Evolutionary conservation across 2,113 vertebrate genomes (phyloP).

Genomic region (Uria aalge): DNA sequence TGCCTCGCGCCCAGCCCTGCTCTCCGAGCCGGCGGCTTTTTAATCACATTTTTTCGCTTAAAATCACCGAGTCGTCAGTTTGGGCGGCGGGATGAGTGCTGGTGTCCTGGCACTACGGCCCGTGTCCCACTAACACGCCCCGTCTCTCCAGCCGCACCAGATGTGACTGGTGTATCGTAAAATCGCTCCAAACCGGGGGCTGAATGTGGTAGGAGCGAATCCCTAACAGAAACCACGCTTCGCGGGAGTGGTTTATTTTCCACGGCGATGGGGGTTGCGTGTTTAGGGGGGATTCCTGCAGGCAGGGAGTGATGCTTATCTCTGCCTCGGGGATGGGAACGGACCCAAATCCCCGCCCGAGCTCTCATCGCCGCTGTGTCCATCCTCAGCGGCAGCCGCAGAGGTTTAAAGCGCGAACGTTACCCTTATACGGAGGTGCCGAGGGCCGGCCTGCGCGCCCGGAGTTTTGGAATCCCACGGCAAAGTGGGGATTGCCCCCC

Average conservation of each 20-base stretch:
- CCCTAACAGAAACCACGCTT: accelerated
- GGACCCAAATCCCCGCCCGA: background rate
- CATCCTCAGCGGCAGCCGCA: accelerated
- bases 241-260: background rate
- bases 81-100: accelerated
- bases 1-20: background rate
- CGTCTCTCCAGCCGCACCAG: accelerated
- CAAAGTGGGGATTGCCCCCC: background rate
- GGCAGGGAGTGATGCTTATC: background rate
- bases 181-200: accelerated
- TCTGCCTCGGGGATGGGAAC: accelerated
- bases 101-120: accelerated
- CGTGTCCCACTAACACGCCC: accelerated
- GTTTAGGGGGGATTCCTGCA: background rate
- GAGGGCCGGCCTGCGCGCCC: accelerated
- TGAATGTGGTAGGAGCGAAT: background rate
- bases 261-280: accelerated
- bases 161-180: background rate
- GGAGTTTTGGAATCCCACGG: background rate
- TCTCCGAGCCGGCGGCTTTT: background rate
- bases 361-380: accelerated
- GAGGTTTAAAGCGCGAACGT: accelerated
- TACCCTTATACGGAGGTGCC: background rate
- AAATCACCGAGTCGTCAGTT: background rate
- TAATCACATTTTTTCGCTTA: background rate